Evolutionary conservation across 2,797 vertebrate species (phyloP).

Genomic region (Garrulus glandarius): DNA sequence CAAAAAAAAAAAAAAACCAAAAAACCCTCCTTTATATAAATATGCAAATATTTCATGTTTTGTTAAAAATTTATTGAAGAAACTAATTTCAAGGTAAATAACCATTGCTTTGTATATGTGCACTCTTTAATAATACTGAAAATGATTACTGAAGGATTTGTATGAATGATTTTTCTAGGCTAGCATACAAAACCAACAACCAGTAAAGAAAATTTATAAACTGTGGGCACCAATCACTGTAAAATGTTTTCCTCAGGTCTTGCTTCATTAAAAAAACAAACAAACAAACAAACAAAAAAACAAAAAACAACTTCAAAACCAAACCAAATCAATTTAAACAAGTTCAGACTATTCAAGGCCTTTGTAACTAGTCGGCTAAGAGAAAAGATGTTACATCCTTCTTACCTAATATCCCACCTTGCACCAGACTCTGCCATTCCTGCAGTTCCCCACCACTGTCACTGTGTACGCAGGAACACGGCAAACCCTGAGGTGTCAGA

Average conservation of each 20-base stretch:
- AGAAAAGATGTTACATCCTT: background rate
- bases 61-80: background rate
- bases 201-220: background rate
- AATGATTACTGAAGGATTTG: background rate
- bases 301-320: background rate
- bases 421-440: background rate
- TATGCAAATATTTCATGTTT: rapidly evolving
- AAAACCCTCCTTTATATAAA: background rate
- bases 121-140: background rate
- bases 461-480: background rate
- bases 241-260: background rate
- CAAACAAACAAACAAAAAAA: background rate
- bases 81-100: background rate
- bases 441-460: background rate
- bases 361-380: background rate
- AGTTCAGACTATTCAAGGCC: background rate
- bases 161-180: background rate
- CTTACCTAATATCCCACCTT: background rate
- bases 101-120: background rate
- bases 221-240: background rate
- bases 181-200: background rate
- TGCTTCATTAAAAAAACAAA: background rate
- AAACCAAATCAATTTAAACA: background rate
- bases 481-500: background rate
- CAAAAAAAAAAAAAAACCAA: too few species aligned